These are phyloP conservation scores for Ceratoteleas bidentatus DNA, from an alignment of 1,140 invertebrate species.

Conservation along the genomic window DNA sequence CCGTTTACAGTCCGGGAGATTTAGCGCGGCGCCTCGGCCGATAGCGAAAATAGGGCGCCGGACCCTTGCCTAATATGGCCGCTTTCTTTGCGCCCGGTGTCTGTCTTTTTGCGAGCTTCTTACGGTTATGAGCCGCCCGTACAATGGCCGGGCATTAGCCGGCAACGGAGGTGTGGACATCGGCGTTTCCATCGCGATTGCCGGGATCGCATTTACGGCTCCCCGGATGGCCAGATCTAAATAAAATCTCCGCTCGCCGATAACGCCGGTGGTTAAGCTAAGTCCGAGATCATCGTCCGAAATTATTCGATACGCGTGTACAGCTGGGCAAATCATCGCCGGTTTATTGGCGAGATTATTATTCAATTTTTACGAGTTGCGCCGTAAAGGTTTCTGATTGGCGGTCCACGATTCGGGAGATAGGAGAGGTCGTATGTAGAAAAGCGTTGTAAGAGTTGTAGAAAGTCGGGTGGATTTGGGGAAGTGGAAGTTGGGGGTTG, in stretches of 20 bases:
- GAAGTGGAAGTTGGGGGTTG: no score
- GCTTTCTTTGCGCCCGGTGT: constrained; percentile 21
- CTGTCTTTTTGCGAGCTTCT: constrained; percentile 45
- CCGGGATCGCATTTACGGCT: constrained; percentile 77
- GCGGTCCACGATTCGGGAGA: no score
- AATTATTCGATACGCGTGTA: constrained; percentile 45
- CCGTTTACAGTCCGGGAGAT: constrained; percentile 82
- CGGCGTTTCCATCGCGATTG: constrained; percentile 71
- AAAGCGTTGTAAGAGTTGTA: no score
- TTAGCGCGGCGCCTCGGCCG: constrained; percentile 79
- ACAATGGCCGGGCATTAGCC: constrained; percentile 77
- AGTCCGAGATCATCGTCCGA: constrained; percentile 31
- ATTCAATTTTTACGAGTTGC: constrained; percentile 32
- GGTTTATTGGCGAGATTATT: constrained; percentile 25
- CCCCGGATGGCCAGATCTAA: constrained; percentile 77
- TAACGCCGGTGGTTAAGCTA: constrained; percentile 63
- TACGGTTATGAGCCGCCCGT: constrained; percentile 72
- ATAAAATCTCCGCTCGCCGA: constrained; percentile 78
- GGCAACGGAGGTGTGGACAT: constrained; percentile 80
- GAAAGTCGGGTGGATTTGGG: no score
- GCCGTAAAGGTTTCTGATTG: constrained; percentile 33
- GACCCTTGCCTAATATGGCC: constrained; percentile 67
- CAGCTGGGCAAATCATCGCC: constrained; percentile 5
- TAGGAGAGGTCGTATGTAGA: no score
- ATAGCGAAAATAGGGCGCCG: constrained; percentile 68